Conservation (phyloP, 92 coral and sea anemone species). For the Hydrozoanthus gracilis region DNA sequence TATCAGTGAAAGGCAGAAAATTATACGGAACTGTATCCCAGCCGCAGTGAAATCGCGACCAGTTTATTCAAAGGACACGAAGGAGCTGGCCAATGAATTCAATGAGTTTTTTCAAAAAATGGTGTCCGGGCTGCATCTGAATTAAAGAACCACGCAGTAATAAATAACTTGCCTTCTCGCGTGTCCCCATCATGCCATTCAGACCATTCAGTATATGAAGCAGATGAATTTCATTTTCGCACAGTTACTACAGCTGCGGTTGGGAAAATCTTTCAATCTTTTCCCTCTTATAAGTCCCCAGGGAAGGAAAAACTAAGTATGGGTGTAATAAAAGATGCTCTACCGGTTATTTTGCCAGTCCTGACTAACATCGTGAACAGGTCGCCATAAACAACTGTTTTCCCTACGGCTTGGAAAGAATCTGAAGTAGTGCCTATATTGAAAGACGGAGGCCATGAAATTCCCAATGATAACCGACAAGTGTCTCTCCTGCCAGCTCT, state of each 20-base stretch:
- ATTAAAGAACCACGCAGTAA: conserved; percentile 55
- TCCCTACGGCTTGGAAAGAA: conserved; percentile 48
- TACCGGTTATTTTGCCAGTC: conserved; percentile 51
- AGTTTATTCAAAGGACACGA: conserved; percentile 57
- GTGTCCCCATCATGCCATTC: conserved; percentile 29
- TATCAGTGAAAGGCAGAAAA: conserved; percentile 48
- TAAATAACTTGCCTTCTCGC: conserved; percentile 44
- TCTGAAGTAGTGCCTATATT: conserved; percentile 38
- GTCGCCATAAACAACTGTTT: conserved; percentile 25
- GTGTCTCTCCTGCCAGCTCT: conserved; percentile 4
- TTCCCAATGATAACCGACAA: conserved; percentile 2
- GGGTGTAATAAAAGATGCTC: conserved; percentile 58
- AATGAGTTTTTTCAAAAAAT: conserved; percentile 42
- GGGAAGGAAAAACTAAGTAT: conserved; percentile 60
- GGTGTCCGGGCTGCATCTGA: conserved; percentile 47
- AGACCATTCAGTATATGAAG: conserved; percentile 12
- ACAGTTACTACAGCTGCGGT: conserved; percentile 53
- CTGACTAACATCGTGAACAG: conserved; percentile 49
- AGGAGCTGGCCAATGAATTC: conserved; percentile 56
- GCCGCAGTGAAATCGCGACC: conserved; percentile 50
- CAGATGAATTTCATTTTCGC: conserved; percentile 61
- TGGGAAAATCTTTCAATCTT: conserved; percentile 42
- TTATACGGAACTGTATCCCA: conserved; percentile 50
- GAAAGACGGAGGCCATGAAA: conserved; percentile 13
- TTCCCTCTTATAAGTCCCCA: conserved; percentile 51